Conservation (phyloP, 2,888 invertebrate species). For the Mayetiola destructor region DNA sequence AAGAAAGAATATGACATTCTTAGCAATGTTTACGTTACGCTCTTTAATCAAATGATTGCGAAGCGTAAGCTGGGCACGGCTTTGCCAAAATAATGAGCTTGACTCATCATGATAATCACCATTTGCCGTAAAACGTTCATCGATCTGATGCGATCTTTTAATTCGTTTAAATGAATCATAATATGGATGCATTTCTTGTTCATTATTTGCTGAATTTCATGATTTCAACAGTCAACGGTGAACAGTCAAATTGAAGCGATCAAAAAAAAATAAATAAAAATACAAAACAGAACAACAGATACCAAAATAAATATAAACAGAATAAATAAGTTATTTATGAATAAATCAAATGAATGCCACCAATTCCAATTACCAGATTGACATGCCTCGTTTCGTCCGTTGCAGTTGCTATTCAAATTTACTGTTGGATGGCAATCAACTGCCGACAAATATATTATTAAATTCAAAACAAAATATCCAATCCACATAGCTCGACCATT, state of each 20-base stretch:
- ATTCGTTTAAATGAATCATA: not conserved
- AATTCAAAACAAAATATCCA: not conserved
- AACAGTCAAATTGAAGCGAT: too few relatives aligned
- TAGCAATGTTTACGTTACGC: slow-evolving; percentile 21
- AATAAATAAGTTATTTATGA: too few relatives aligned
- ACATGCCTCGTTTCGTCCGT: not conserved
- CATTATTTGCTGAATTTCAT: too few relatives aligned
- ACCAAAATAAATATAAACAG: too few relatives aligned
- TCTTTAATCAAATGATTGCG: not conserved
- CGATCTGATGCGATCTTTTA: not conserved
- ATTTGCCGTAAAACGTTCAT: not conserved
- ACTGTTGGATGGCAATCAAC: not conserved
- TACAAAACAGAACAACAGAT: too few relatives aligned
- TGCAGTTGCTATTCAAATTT: not conserved
- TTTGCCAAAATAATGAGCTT: not conserved
- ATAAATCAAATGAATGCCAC: too few relatives aligned
- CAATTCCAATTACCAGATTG: not conserved
- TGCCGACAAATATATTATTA: not conserved
- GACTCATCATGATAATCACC: not conserved
- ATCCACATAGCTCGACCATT: too few relatives aligned
- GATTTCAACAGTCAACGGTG: too few relatives aligned
- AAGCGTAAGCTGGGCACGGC: not conserved
- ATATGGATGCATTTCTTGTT: too few relatives aligned
- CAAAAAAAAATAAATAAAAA: too few relatives aligned
- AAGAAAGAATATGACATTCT: slow-evolving; percentile 28